Conservation (phyloP, 2,888 invertebrate genomes). For the Himalopsyche anomala region DNA sequence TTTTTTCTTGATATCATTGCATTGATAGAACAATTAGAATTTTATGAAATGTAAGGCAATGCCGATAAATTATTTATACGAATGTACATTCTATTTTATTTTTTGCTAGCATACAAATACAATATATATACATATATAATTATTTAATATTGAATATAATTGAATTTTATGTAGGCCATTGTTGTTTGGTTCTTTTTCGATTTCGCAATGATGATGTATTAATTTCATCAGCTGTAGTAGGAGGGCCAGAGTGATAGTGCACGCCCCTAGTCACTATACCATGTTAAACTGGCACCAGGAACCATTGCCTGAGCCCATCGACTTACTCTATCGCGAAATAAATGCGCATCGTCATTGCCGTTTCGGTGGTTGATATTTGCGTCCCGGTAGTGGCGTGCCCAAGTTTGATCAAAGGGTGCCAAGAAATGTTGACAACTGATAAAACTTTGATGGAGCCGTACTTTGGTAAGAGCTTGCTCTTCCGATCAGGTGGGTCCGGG, state of each 20-base stretch:
- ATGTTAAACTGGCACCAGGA: conserved; percentile 27
- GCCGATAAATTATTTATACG: too few species aligned
- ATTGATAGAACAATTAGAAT: too few species aligned
- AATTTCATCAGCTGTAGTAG: conserved; percentile 22
- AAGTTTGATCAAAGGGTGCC: not conserved
- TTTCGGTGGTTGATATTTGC: conserved; percentile 25
- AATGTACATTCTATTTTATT: too few species aligned
- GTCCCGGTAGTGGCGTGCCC: not conserved
- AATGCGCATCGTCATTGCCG: conserved; percentile 38
- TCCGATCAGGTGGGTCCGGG: too few species aligned
- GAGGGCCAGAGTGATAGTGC: not conserved
- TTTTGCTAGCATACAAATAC: too few species aligned
- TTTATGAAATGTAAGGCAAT: too few species aligned
- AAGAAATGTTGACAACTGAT: too few species aligned
- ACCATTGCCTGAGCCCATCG: not conserved
- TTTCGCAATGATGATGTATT: conserved; percentile 1
- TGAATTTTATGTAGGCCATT: not conserved
- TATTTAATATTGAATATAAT: not conserved
- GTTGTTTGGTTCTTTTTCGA: not conserved
- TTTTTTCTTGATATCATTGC: too few species aligned
- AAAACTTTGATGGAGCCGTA: too few species aligned
- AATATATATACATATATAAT: too few species aligned
- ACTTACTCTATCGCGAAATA: conserved; percentile 37
- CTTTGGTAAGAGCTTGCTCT: too few species aligned
- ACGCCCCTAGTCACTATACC: conserved; percentile 4